A percentile compares a stretch with the other conserved stretches of the same genome.
These are phyloP conservation scores for Chauna torquata DNA, from an alignment of 2,113 vertebrate genomes.

Conservation along the genomic window DNA sequence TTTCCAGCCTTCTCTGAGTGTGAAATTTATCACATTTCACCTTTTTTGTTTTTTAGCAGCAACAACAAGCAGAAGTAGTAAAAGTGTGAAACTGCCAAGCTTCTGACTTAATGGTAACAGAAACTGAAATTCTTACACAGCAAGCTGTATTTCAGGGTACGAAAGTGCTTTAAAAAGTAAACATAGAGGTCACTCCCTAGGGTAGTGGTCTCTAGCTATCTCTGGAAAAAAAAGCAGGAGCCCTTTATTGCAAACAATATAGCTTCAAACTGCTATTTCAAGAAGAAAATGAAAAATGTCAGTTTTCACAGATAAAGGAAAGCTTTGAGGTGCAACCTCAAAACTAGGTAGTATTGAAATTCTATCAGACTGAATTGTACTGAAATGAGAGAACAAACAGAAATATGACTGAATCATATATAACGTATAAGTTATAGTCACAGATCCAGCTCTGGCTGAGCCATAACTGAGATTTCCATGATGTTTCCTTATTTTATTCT, in stretches of 20 bases:
- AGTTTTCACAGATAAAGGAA: background rate
- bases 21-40: background rate
- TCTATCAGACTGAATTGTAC: background rate
- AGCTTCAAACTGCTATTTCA: background rate
- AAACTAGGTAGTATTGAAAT: background rate
- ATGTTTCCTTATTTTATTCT: fast-evolving
- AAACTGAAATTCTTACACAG: background rate
- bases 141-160: background rate
- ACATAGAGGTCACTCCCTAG: background rate
- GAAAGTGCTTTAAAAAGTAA: conserved; percentile 31
- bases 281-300: conserved; percentile 15
- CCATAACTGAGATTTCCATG: background rate
- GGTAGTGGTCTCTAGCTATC: background rate
- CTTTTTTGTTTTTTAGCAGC: background rate
- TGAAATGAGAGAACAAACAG: background rate
- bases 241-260: background rate
- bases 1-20: background rate
- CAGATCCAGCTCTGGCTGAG: background rate
- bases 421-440: background rate
- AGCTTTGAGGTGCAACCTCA: background rate
- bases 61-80: background rate
- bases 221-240: background rate
- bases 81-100: background rate
- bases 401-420: background rate
- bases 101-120: background rate